Evolutionary conservation across 2,888 invertebrate genomes (phyloP), one percentile per base, ranked within the genome.

Genomic region (Phengaris arion): DNA sequence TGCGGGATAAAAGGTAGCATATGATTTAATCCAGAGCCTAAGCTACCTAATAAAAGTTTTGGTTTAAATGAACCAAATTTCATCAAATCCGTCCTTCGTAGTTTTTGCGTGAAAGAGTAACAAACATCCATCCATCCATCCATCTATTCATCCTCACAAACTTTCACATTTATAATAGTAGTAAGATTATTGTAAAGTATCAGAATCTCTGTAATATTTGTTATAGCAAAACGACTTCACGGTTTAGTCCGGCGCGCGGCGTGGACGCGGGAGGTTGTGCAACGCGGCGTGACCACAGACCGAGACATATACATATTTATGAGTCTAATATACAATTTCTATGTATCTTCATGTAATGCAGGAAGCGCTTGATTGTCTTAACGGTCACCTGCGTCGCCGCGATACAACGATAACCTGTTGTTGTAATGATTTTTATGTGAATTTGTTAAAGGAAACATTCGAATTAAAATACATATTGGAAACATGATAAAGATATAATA

Each of bases 241-340:
- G 68, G 48, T 76, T 76, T 74, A 78, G 81, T 55, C 70, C 86
- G 87, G 87, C 86, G 86, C 86, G 87, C 86, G 88, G 87, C 86
- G 86, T 87, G 87, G 85, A 81, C 85, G 82, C 87, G 83, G 87
- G 85, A 88, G 89, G 90, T 93, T 93, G 93, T 91, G 93, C 91
- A 93, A 93, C 87, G 87, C 86, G 86, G 89, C 84, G 84, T 91
- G 91, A 86, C 89, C 93, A 92, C 91, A 86, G 88, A 93, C 89
- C 93, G 93, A 91, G 86, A 91, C 93, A 87, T 87, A 93, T 93
- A 89, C 92, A 93, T 93, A 93, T 93, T 91, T 91, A 93, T 93
- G 91, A 93, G 89, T 91, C 87, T 92, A 92, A 92, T 93, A 91
- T 90, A 93, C 92, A 91, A 92, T 93, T 93, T 93, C 92, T 92